phyloP scores from a whole-genome alignment of 2,797 vertebrate genomes.

The Halcyon badia region DNA sequence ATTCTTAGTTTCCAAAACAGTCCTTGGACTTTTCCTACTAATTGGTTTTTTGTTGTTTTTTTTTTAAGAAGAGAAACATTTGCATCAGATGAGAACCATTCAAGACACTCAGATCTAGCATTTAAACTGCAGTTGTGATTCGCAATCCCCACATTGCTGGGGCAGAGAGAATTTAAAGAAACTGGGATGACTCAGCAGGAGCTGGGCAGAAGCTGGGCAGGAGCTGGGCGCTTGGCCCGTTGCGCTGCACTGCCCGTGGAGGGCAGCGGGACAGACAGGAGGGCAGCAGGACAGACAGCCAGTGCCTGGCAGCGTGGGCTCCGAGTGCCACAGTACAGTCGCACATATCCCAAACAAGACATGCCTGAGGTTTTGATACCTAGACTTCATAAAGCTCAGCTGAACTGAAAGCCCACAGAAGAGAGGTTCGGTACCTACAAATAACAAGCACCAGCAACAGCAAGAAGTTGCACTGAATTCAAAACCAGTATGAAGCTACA shows the following conservation, averaged over 20 bases:
- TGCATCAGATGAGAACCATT: neutral
- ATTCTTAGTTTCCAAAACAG: conserved; percentile 38
- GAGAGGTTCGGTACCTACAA: neutral
- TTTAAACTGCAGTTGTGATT: neutral
- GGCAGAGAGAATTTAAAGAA: neutral
- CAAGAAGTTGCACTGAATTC: neutral
- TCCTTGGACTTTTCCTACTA: neutral
- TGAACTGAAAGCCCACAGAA: neutral
- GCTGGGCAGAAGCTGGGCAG: too few species aligned
- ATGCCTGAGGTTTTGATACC: rapidly evolving
- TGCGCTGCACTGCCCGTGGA: rapidly evolving
- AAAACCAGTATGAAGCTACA: neutral
- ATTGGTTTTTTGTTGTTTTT: neutral
- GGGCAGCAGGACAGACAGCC: neutral
- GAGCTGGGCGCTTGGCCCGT: too few species aligned
- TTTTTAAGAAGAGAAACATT: neutral
- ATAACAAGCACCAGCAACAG: neutral
- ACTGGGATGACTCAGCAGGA: neutral
- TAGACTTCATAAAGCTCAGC: neutral
- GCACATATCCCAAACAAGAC: neutral
- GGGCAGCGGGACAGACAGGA: neutral
- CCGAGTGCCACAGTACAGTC: neutral
- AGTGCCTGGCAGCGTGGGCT: neutral
- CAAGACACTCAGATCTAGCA: neutral
- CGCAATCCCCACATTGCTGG: rapidly evolving